Evolutionary conservation across 2,113 vertebrate species (phyloP).

Genomic region (Indri indri): DNA sequence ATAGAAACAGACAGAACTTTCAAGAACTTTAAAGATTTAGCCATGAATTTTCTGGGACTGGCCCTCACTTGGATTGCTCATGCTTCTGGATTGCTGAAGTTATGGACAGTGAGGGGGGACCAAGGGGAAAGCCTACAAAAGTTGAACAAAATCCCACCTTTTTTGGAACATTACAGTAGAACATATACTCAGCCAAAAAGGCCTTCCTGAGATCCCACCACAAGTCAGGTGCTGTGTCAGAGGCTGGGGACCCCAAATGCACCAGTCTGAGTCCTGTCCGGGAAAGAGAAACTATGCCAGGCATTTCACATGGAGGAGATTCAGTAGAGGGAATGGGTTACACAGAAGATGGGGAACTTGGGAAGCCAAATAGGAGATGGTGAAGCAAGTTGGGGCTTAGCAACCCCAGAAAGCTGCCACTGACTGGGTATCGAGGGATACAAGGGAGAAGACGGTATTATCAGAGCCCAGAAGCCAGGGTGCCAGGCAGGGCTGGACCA

Average conservation of each 20-base stretch:
- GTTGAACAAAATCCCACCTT: background rate
- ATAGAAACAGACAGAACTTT: conserved; percentile 67
- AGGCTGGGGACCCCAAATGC: background rate
- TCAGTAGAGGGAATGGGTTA: background rate
- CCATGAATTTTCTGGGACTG: conserved; percentile 58
- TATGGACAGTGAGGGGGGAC: background rate
- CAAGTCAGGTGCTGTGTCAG: background rate
- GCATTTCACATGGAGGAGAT: background rate
- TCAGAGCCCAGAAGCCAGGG: background rate
- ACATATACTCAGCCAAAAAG: background rate
- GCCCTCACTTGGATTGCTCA: conserved; percentile 50
- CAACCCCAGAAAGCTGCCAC: background rate
- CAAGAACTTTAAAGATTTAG: conserved; percentile 54
- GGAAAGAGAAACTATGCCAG: background rate
- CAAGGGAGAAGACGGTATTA: background rate
- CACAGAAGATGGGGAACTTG: background rate
- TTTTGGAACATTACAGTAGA: background rate
- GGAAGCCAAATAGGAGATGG: background rate
- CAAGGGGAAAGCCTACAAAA: background rate
- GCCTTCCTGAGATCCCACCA: background rate
- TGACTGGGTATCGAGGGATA: background rate
- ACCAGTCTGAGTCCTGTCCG: no score
- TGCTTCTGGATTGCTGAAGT: conserved; percentile 15
- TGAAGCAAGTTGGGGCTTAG: background rate
- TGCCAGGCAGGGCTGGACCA: background rate